Conservation (phyloP, 2,797 vertebrate species). For the Hemitrygon akajei region DNA sequence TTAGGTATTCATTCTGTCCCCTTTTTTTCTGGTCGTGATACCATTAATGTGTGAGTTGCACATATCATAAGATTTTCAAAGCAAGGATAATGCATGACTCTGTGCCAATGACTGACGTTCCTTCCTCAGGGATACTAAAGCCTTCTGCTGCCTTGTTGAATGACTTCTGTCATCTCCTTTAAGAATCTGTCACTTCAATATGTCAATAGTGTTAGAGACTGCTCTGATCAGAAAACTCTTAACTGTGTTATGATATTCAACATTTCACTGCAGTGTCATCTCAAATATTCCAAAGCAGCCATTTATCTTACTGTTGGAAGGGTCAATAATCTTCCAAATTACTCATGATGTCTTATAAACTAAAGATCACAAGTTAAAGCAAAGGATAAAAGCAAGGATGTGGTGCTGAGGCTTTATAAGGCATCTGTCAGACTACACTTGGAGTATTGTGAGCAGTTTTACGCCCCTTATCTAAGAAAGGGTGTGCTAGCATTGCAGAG, state of each 20-base stretch:
- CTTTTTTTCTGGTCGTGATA: background rate
- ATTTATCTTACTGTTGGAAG: background rate
- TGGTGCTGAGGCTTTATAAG: too few species aligned
- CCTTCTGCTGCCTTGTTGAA: background rate
- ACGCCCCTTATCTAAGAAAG: too few species aligned
- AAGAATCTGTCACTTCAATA: conserved; percentile 19
- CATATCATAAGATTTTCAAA: background rate
- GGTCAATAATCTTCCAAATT: background rate
- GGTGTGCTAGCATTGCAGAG: too few species aligned
- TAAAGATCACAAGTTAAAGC: background rate
- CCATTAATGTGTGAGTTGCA: background rate
- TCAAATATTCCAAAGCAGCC: conserved; percentile 4
- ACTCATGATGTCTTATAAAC: background rate
- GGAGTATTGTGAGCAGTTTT: too few species aligned
- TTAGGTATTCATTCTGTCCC: background rate
- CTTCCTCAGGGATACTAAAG: background rate
- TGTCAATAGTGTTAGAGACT: background rate
- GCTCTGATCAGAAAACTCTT: background rate
- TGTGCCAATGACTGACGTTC: background rate
- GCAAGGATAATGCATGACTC: conserved; percentile 6
- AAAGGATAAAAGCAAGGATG: too few species aligned
- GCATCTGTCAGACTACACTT: too few species aligned
- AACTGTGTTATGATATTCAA: background rate
- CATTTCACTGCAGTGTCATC: background rate
- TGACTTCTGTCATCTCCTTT: conserved; percentile 16